Evolutionary conservation across 2,888 invertebrate genomes (phyloP).

Genomic region (Drosophila setosimentum): DNA sequence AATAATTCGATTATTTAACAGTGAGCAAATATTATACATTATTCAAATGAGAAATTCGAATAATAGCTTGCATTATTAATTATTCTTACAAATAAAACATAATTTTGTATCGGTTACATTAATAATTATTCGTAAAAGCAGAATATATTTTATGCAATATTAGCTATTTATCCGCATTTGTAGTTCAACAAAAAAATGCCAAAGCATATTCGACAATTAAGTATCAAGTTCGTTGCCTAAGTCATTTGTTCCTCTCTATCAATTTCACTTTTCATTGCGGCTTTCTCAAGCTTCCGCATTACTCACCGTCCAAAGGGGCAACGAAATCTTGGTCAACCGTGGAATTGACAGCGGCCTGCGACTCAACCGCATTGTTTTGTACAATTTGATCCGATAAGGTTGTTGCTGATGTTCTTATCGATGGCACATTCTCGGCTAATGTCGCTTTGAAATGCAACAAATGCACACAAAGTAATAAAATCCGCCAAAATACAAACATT

Average conservation of each 20-base stretch:
- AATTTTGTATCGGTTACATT: too few species aligned
- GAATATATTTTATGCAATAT: background rate
- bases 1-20: background rate
- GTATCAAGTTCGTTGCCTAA: conserved; percentile 52
- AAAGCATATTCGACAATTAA: background rate
- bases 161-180: background rate
- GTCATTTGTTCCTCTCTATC: conserved; percentile 50
- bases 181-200: background rate
- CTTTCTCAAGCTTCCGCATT: background rate
- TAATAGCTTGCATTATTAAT: background rate
- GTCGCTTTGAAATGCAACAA: conserved; percentile 75
- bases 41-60: background rate
- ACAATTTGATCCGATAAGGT: conserved; percentile 43
- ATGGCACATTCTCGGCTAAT: conserved; percentile 57
- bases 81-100: background rate
- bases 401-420: conserved; percentile 33
- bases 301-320: conserved; percentile 54
- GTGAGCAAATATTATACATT: background rate
- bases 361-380: conserved; percentile 32
- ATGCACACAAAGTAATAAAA: conserved; percentile 77
- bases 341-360: conserved; percentile 36
- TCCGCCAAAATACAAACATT: conserved; percentile 69
- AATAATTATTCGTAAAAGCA: background rate
- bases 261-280: conserved; percentile 45
- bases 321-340: conserved; percentile 32